Percentiles rank a stretch among this genome's conserved stretches.
phyloP scores from a whole-genome alignment of 2,113 vertebrate genomes.

The Platysternon megacephalum region DNA sequence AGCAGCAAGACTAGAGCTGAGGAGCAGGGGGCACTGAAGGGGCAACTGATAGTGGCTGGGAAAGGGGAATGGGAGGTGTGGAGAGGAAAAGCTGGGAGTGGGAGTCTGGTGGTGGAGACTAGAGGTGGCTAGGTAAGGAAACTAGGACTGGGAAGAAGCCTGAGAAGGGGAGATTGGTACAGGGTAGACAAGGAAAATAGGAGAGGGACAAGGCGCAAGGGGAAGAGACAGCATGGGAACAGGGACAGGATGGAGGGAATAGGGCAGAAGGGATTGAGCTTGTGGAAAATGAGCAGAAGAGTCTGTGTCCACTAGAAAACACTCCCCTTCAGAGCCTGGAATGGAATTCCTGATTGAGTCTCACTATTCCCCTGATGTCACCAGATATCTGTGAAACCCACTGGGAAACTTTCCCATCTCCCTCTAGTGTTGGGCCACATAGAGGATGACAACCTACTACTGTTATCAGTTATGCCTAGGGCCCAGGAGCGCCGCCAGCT shows the following conservation, averaged over 20 bases:
- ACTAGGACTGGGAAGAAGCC: neutral
- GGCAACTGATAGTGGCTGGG: too few relatives aligned
- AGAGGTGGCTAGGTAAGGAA: neutral
- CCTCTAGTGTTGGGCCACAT: neutral
- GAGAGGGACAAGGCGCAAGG: neutral
- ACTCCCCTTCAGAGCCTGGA: neutral
- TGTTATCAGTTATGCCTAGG: neutral
- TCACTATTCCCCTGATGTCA: neutral
- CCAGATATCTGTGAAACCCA: neutral
- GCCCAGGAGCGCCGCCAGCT: too few relatives aligned
- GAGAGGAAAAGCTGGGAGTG: neutral
- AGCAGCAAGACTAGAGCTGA: too few relatives aligned
- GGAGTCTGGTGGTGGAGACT: neutral
- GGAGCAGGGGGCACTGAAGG: too few relatives aligned
- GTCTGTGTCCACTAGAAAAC: neutral
- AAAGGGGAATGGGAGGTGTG: too few relatives aligned
- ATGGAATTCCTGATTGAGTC: neutral
- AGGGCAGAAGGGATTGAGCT: neutral
- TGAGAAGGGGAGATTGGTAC: neutral
- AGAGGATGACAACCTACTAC: neutral
- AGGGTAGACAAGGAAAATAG: neutral
- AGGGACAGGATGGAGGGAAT: neutral
- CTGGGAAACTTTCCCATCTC: neutral
- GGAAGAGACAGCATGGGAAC: neutral
- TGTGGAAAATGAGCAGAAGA: neutral